These are phyloP conservation scores for Lophochroa leadbeateri DNA, from an alignment of 2,113 vertebrate genomes.

Conservation along the genomic window DNA sequence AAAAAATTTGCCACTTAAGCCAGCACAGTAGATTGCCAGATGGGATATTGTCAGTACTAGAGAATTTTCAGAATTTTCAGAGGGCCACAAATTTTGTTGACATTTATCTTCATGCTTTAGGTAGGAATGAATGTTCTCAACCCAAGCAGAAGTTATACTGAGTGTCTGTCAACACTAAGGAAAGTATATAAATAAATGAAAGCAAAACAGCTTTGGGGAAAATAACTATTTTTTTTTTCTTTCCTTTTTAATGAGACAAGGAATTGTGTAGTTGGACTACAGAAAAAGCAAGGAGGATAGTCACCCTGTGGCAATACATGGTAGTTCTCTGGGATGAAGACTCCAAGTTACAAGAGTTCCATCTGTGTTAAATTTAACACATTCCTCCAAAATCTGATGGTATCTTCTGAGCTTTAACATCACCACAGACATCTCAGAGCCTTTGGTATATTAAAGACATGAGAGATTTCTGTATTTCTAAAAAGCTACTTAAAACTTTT, in stretches of 20 bases:
- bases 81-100: neutral
- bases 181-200: neutral
- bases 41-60: neutral
- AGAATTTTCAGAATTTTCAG: neutral
- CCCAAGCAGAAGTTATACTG: neutral
- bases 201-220: neutral
- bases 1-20: neutral
- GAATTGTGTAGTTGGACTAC: neutral
- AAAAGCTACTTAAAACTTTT: neutral
- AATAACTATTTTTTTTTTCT: neutral
- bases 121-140: neutral
- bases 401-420: neutral
- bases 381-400: neutral
- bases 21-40: neutral
- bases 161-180: neutral
- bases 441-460: neutral
- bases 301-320: neutral
- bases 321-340: neutral
- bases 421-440: neutral
- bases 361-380: neutral
- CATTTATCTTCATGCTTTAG: neutral
- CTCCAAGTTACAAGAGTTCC: neutral
- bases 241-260: neutral
- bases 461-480: neutral
- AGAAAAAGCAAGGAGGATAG: neutral